A percentile compares a stretch with the other conserved stretches of the same genome.
Conservation (phyloP, 2,113 vertebrate species). For the Struthio camelus region DNA sequence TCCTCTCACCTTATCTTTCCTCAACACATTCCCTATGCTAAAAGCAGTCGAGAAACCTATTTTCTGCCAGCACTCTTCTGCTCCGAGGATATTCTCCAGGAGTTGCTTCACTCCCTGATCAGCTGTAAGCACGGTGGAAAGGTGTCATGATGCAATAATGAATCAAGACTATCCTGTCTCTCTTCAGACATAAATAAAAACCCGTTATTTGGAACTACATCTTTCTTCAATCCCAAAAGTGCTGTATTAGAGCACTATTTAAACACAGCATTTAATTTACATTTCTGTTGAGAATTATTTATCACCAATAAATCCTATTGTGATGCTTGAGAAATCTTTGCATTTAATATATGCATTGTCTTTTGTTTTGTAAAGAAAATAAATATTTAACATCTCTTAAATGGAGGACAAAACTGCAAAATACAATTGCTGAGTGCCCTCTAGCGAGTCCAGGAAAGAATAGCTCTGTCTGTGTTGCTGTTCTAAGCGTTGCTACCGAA, state of each 20-base stretch:
- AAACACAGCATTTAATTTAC: not conserved
- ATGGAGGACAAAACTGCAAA: not conserved
- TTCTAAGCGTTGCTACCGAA: accelerated
- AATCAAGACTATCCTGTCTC: not conserved
- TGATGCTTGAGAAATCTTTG: not conserved
- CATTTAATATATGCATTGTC: accelerated
- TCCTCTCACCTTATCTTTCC: not conserved
- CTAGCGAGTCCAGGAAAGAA: slow-evolving; percentile 56
- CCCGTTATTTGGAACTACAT: not conserved
- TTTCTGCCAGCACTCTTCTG: not conserved
- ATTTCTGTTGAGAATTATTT: not conserved
- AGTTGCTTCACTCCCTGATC: not conserved
- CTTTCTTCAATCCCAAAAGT: not conserved
- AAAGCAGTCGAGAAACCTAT: not conserved
- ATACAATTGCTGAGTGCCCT: slow-evolving; percentile 57
- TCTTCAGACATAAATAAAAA: not conserved
- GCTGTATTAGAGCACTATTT: not conserved
- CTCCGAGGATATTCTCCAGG: accelerated
- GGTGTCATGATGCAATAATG: not conserved
- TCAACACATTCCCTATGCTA: accelerated
- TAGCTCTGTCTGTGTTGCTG: not conserved
- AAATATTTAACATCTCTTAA: accelerated
- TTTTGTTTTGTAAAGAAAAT: not conserved
- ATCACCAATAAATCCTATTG: not conserved
- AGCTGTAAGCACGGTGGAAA: not conserved